Evolutionary conservation across 1,140 invertebrate genomes (phyloP).

Genomic region (Cherax quadricarinatus): DNA sequence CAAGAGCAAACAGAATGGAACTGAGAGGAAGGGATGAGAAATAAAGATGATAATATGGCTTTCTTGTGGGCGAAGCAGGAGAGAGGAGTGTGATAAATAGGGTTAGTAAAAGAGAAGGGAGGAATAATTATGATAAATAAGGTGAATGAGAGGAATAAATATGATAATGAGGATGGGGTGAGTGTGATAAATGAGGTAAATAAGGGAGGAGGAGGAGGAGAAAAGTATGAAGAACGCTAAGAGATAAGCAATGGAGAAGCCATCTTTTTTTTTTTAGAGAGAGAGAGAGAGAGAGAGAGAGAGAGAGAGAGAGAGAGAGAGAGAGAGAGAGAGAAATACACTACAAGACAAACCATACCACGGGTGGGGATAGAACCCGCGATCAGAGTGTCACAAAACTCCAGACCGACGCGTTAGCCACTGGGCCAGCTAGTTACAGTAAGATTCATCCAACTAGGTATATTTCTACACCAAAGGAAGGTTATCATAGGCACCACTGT

Average conservation of each 20-base stretch:
- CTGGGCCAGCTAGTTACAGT: too few species aligned
- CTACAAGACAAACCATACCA: too few species aligned
- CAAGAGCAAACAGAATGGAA: too few species aligned
- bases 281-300: constrained; percentile 25
- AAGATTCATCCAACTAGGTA: too few species aligned
- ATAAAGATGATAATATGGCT: neutral
- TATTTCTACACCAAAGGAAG: too few species aligned
- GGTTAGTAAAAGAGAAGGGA: neutral
- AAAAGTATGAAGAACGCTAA: neutral
- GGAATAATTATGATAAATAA: neutral
- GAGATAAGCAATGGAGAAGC: neutral
- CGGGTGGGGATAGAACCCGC: too few species aligned
- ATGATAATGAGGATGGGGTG: neutral
- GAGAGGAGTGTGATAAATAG: neutral
- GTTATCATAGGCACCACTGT: too few species aligned
- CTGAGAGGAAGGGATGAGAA: neutral
- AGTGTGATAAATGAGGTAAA: neutral
- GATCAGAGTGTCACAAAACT: too few species aligned
- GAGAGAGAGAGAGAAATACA: constrained; percentile 20
- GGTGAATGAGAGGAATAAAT: neutral
- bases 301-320: neutral
- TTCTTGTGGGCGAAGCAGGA: neutral
- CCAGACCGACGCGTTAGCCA: too few species aligned
- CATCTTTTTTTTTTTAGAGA: neutral
- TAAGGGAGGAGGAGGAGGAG: neutral